These are phyloP conservation scores for Himalopsyche kuldschensis DNA, from an alignment of 2,888 invertebrate genomes.

Conservation along the genomic window DNA sequence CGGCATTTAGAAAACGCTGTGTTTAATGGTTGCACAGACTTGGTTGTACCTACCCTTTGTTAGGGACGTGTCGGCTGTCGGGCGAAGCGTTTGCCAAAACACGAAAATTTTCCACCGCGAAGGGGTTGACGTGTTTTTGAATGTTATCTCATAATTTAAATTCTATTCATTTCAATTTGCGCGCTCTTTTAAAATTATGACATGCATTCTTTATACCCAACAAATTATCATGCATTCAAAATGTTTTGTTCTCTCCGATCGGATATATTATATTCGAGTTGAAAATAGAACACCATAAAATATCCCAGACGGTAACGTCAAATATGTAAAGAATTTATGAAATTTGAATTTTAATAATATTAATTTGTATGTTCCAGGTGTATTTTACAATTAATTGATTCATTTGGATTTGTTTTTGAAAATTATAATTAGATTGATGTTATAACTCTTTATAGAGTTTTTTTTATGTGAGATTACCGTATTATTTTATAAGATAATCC, in stretches of 20 bases:
- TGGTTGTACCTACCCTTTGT: neutral
- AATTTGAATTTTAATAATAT: too few species aligned
- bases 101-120: constrained; percentile 16
- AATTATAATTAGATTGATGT: too few species aligned
- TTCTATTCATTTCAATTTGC: neutral
- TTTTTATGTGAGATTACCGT: too few species aligned
- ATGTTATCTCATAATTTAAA: constrained; percentile 12
- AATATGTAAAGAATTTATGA: too few species aligned
- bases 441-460: too few species aligned
- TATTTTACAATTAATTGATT: too few species aligned
- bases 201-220: neutral
- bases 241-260: neutral
- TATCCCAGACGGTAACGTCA: too few species aligned
- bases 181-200: neutral
- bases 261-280: neutral
- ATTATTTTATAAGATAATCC: too few species aligned
- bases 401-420: too few species aligned
- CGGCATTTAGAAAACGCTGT: neutral
- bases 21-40: constrained; percentile 11
- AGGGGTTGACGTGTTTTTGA: constrained; percentile 14
- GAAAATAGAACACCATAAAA: neutral
- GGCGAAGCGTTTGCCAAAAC: constrained; percentile 21
- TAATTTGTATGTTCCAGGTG: too few species aligned
- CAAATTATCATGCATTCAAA: neutral
- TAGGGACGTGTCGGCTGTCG: constrained; percentile 2